Conservation (phyloP, 2,113 vertebrate species). For the Microcebus griseorufus region DNA sequence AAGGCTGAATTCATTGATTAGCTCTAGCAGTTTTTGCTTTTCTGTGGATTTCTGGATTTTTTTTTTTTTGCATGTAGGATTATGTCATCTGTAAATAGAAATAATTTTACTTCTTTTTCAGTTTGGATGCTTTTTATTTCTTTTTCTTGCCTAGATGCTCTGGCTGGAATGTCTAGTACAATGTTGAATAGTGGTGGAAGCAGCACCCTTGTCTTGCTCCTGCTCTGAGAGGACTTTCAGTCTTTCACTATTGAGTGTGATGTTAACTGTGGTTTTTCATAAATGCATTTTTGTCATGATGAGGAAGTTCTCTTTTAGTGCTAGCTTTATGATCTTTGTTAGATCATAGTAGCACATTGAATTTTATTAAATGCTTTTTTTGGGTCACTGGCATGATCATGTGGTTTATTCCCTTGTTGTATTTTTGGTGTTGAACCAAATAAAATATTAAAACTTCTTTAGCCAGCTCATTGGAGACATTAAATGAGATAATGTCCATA, state of each 20-base stretch:
- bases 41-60: not conserved
- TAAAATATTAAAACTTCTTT: not conserved
- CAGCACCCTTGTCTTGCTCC: not conserved
- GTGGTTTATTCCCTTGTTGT: not conserved
- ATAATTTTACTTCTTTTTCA: not conserved
- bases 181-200: not conserved
- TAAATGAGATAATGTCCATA: not conserved
- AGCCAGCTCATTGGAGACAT: not conserved
- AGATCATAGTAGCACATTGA: not conserved
- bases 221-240: not conserved
- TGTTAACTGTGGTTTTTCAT: not conserved
- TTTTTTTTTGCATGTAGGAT: not conserved
- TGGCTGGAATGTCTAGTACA: not conserved
- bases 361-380: not conserved
- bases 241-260: not conserved
- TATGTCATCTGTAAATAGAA: not conserved
- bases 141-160: not conserved
- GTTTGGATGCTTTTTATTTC: not conserved
- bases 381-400: not conserved
- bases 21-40: not conserved
- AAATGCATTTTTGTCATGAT: not conserved
- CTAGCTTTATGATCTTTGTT: not conserved
- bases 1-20: not conserved
- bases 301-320: not conserved
- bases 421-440: not conserved